phyloP scores from a whole-genome alignment of 2,113 vertebrate species.

The Chunga burmeisteri region DNA sequence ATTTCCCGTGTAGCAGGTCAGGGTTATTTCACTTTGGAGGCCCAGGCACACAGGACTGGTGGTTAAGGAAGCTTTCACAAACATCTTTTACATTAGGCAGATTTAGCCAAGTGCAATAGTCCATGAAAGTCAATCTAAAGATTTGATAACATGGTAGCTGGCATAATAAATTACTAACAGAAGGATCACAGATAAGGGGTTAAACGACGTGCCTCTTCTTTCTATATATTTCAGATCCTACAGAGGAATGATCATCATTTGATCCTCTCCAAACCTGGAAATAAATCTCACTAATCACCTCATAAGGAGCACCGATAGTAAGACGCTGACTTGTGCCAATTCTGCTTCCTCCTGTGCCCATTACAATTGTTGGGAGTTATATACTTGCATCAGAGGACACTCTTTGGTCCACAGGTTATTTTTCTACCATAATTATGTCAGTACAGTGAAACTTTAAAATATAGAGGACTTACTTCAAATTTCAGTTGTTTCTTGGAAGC shows the following conservation, averaged over 20 bases:
- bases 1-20: neutral
- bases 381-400: neutral
- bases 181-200: neutral
- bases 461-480: slow-evolving; percentile 88
- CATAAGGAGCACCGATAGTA: neutral
- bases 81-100: neutral
- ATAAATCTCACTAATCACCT: neutral
- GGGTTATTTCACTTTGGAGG: neutral
- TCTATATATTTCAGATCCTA: neutral
- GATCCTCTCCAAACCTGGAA: neutral
- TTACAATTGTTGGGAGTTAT: neutral
- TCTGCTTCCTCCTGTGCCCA: neutral
- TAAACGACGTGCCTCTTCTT: neutral
- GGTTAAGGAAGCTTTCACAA: neutral
- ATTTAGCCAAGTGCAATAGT: neutral
- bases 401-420: slow-evolving; percentile 13
- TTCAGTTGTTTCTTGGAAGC: slow-evolving; percentile 91
- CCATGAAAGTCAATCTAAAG: neutral
- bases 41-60: neutral
- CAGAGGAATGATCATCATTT: neutral
- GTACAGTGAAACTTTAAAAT: neutral
- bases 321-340: neutral
- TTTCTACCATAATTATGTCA: slow-evolving; percentile 21
- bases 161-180: neutral
- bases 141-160: neutral